Conservation (phyloP, 1,140 invertebrate genomes). For the Mesaphorura yosii region DNA sequence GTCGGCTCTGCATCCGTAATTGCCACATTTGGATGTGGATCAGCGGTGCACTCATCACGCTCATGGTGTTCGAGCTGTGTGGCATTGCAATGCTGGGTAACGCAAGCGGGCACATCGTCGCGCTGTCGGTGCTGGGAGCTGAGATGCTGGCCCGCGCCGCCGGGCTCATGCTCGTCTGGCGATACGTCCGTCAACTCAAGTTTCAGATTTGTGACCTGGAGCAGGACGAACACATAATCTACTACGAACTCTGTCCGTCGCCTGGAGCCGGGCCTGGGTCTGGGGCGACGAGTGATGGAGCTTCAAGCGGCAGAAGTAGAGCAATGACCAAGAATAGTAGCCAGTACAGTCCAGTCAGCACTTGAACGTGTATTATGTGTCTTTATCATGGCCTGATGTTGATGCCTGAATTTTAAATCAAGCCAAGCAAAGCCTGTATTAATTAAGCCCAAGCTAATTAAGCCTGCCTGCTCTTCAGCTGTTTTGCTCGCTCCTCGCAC, state of each 20-base stretch:
- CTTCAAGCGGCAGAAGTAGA: too few species aligned
- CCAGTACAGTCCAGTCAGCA: too few species aligned
- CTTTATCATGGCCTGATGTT: too few species aligned
- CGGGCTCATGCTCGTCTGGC: background rate
- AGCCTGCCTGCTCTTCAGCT: too few species aligned
- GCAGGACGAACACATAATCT: background rate
- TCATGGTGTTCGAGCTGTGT: background rate
- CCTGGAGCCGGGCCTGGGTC: too few species aligned
- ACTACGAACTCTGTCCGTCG: background rate
- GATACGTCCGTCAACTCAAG: background rate
- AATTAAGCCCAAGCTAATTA: too few species aligned
- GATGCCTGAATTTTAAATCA: too few species aligned
- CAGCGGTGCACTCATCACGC: background rate
- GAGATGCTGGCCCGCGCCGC: background rate
- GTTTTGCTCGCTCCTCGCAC: too few species aligned
- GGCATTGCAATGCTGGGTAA: background rate
- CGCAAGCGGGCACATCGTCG: background rate
- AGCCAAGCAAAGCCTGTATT: too few species aligned
- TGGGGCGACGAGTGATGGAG: too few species aligned
- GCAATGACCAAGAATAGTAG: too few species aligned
- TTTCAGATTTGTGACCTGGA: background rate
- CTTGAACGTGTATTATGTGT: too few species aligned
- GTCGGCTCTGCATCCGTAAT: conserved; percentile 1
- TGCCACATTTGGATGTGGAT: conserved; percentile 1
- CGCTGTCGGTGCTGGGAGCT: background rate